Evolutionary conservation across 2,888 invertebrate species (phyloP), one percentile per base, ranked within the genome.

Genomic region (Myathropa florea): DNA sequence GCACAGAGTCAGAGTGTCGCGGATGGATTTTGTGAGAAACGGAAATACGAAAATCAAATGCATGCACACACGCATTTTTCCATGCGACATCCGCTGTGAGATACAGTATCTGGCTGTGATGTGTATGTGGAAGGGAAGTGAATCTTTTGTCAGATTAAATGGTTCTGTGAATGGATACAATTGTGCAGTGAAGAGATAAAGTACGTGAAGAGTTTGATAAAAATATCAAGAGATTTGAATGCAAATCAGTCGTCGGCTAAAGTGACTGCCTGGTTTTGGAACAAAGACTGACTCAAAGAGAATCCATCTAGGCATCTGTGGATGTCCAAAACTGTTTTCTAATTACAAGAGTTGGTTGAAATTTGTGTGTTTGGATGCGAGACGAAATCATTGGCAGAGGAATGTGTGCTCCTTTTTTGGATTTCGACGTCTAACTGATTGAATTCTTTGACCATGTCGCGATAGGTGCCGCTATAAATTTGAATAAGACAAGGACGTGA

Each of bases 31-130:
- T 39, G 21, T 77, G 57, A 18, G 18, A 71, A 77, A 68, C 82
- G 77, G 82, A 83, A 86, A 86, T 83, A 70, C 57, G 61, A 83
- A 86, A 83, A 86, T 86, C 86, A 83, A 83, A 86, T 86, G 83
- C 86, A 71, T 30, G 78, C 83, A 59, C 86, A 86, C 75, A 59
- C 81, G 53, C 28, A 21, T 60, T 64, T 61, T 46, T 46, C 68
- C 53, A 61, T 67, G n/a, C 3, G 55, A 81, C 85, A 55, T 85
- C 85, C 85, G 85, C 59, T 80, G 14, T 33, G 28, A 2, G 46
- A 46, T 46, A 46, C n/a, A 18, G 18, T 46, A 46, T 46, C 18
- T 75, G 28, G 24, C 67, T 59, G 60, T 26, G 60, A 24, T 53
- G 46, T 71, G 61, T 39, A n/a, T 14, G 28, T 77, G 12, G 36